These are phyloP conservation scores for Lasioglossum oenotherae DNA, from an alignment of 2,888 invertebrate genomes.

Conservation along the genomic window DNA sequence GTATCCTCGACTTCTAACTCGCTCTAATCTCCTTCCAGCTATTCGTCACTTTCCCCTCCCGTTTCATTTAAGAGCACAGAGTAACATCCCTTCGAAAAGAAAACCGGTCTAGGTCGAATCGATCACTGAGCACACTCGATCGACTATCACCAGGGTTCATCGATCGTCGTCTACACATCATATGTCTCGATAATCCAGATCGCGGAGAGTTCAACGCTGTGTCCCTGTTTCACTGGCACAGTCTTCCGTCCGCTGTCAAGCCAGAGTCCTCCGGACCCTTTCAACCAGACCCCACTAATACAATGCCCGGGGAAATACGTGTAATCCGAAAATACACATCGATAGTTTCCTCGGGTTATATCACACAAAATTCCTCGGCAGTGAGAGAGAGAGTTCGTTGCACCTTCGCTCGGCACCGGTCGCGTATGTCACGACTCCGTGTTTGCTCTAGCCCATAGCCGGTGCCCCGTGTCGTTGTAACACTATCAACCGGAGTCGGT, in stretches of 20 bases:
- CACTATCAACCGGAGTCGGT: conserved; percentile 35
- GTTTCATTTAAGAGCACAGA: not conserved
- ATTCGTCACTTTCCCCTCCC: not conserved
- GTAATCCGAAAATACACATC: conserved; percentile 20
- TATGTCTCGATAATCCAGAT: not conserved
- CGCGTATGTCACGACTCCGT: not conserved
- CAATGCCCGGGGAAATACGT: not conserved
- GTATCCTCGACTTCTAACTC: not conserved
- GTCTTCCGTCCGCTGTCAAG: not conserved
- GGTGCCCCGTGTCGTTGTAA: conserved; percentile 1
- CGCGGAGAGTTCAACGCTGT: conserved; percentile 11
- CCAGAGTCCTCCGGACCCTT: not conserved
- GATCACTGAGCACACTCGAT: not conserved
- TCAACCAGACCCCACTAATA: not conserved
- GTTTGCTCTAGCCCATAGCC: conserved; percentile 23
- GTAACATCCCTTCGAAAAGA: not conserved
- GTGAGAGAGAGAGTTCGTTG: conserved; percentile 43
- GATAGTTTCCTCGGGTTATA: not conserved
- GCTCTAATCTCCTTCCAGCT: not conserved
- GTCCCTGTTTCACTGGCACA: not conserved
- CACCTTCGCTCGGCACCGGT: conserved; percentile 21
- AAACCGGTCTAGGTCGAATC: not conserved
- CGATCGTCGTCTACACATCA: not conserved
- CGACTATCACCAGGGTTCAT: not conserved
- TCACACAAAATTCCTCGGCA: conserved; percentile 20